Percentiles rank a stretch among this genome's conserved stretches.
phyloP scores from a whole-genome alignment of 2,797 vertebrate genomes.

The Leptoclinus maculatus region DNA sequence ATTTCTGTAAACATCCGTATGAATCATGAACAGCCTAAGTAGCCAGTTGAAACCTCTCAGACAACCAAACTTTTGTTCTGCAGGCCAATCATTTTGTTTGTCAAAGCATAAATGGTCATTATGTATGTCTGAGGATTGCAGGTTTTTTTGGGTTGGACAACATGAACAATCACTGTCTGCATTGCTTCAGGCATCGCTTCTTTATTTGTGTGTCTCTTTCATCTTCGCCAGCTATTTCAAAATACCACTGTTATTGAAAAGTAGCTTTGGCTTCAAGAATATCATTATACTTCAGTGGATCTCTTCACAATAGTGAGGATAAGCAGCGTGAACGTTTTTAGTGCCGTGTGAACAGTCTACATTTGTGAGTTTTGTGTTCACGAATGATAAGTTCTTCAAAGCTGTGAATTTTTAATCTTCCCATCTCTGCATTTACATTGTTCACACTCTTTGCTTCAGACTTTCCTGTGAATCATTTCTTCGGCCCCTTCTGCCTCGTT shows the following conservation, averaged over 20 bases:
- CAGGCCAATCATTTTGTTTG: conserved; percentile 16
- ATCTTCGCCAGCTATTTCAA: conserved; percentile 16
- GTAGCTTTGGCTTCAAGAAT: conserved; percentile 14
- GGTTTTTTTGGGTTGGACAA: conserved; percentile 20
- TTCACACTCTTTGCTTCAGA: background rate
- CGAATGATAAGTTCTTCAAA: conserved; percentile 23
- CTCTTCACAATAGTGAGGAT: conserved; percentile 4
- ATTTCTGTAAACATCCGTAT: conserved; percentile 14
- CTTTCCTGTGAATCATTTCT: conserved; percentile 5
- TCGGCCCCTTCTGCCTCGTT: background rate
- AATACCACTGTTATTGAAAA: conserved; percentile 27
- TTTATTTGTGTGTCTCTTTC: background rate
- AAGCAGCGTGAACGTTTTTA: conserved; percentile 4
- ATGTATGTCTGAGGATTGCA: background rate
- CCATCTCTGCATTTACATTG: background rate
- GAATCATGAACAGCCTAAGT: background rate
- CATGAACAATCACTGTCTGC: background rate
- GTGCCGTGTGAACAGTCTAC: conserved; percentile 11
- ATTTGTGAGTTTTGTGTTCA: conserved; percentile 4
- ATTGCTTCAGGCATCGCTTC: background rate
- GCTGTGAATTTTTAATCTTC: conserved; percentile 2
- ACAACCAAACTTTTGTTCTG: conserved; percentile 5
- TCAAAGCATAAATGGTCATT: conserved; percentile 16
- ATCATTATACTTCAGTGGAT: conserved; percentile 17
- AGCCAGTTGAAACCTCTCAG: conserved; percentile 19